Conservation (phyloP, 2,888 invertebrate genomes). For the Malthinus flaveolus region DNA sequence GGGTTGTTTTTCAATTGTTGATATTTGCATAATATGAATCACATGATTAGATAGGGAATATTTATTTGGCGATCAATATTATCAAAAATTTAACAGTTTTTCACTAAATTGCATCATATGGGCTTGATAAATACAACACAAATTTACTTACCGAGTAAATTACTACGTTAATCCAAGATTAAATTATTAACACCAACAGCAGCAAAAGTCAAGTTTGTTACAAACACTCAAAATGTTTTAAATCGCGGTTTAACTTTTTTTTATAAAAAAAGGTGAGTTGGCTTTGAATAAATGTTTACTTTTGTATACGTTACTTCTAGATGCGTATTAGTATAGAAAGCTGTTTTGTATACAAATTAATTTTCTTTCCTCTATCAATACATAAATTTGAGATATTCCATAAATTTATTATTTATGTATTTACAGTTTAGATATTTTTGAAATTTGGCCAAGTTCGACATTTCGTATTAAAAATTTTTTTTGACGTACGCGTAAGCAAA, state of each 20-base stretch:
- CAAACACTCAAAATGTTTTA: too few relatives aligned
- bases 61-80: too few relatives aligned
- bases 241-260: neutral
- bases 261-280: neutral
- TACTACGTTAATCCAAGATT: too few relatives aligned
- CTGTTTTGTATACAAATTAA: neutral
- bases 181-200: too few relatives aligned
- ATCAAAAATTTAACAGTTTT: too few relatives aligned
- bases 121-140: too few relatives aligned
- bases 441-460: constrained; percentile 26
- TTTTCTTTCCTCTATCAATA: neutral
- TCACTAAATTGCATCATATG: too few relatives aligned
- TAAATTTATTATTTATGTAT: constrained; percentile 12
- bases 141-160: too few relatives aligned
- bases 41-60: too few relatives aligned
- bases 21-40: too few relatives aligned
- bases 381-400: neutral
- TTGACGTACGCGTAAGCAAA: constrained; percentile 10
- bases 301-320: neutral
- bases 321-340: neutral
- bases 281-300: neutral
- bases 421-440: constrained; percentile 28
- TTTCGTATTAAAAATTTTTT: constrained; percentile 22
- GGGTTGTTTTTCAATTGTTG: too few relatives aligned
- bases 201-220: too few relatives aligned